Percentiles rank a stretch among this genome's conserved stretches.
phyloP scores from a whole-genome alignment of 2,113 vertebrate genomes.

The Coracopsis vasa region DNA sequence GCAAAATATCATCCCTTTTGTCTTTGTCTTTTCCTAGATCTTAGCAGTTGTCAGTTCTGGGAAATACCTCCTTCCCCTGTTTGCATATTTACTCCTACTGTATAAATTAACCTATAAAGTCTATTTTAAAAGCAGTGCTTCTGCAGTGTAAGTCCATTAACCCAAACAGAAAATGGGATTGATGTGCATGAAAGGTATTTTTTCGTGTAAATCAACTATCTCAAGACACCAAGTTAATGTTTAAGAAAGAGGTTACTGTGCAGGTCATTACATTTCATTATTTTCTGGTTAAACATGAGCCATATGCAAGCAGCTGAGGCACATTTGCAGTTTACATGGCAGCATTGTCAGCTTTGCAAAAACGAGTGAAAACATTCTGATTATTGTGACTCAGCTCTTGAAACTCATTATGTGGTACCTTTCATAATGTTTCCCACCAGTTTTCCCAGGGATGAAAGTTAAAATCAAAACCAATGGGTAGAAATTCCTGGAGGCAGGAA shows the following conservation, averaged over 20 bases:
- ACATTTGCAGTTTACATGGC: conserved; percentile 17
- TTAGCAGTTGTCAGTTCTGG: not conserved
- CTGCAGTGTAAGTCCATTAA: not conserved
- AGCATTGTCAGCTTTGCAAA: conserved; percentile 28
- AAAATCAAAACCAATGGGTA: not conserved
- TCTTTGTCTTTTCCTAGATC: not conserved
- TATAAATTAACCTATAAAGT: not conserved
- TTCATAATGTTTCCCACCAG: not conserved
- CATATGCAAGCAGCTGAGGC: not conserved
- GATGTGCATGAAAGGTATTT: not conserved
- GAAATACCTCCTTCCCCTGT: not conserved
- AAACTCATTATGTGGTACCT: not conserved
- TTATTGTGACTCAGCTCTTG: not conserved
- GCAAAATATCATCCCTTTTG: not conserved
- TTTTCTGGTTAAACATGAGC: not conserved
- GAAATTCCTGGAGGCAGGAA: not conserved
- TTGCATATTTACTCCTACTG: not conserved
- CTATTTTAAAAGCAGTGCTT: not conserved
- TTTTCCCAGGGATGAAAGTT: not conserved
- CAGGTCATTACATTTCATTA: not conserved
- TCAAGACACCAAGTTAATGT: not conserved
- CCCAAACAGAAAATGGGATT: not conserved
- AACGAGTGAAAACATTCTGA: conserved; percentile 11
- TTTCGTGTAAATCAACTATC: not conserved
- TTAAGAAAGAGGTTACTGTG: not conserved